phyloP scores from a whole-genome alignment of 1,140 invertebrate species.

The Macrocentrus cingulum region DNA sequence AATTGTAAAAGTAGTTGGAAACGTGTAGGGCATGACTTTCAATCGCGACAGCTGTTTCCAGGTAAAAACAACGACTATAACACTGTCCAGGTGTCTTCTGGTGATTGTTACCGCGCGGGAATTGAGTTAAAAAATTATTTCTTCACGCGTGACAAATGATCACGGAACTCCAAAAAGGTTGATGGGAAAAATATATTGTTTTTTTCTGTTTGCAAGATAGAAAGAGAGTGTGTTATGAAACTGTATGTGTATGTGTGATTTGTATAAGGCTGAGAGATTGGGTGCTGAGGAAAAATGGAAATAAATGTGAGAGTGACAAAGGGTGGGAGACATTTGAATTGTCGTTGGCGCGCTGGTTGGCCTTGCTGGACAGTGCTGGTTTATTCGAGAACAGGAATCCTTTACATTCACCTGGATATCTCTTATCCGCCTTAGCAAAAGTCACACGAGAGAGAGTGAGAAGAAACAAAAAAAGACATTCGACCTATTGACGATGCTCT shows the following conservation, averaged over 20 bases:
- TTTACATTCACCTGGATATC: conserved; percentile 13
- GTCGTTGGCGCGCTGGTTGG: conserved; percentile 8
- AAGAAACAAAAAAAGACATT: background rate
- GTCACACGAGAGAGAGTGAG: background rate
- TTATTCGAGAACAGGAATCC: conserved; percentile 15
- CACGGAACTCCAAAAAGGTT: too few species aligned
- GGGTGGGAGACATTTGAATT: conserved; percentile 18
- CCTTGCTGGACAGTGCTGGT: conserved; percentile 8
- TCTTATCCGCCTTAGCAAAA: background rate
- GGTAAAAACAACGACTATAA: background rate
- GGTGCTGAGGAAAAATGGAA: background rate
- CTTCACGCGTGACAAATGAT: too few species aligned
- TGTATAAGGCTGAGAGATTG: too few species aligned
- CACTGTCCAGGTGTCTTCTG: conserved; percentile 5
- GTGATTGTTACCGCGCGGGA: conserved; percentile 7
- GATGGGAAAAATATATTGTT: too few species aligned
- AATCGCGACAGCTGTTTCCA: conserved; percentile 21
- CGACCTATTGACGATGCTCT: conserved; percentile 1
- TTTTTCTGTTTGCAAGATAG: too few species aligned
- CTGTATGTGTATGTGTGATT: too few species aligned
- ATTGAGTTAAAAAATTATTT: too few species aligned
- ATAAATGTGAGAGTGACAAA: conserved; percentile 9
- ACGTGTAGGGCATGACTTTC: conserved; percentile 10
- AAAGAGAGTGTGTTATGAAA: too few species aligned
- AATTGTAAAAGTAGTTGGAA: too few species aligned